Evolutionary conservation across 2,113 vertebrate genomes (phyloP), one percentile per base, ranked within the genome.

Genomic region (Corythaixoides concolor): DNA sequence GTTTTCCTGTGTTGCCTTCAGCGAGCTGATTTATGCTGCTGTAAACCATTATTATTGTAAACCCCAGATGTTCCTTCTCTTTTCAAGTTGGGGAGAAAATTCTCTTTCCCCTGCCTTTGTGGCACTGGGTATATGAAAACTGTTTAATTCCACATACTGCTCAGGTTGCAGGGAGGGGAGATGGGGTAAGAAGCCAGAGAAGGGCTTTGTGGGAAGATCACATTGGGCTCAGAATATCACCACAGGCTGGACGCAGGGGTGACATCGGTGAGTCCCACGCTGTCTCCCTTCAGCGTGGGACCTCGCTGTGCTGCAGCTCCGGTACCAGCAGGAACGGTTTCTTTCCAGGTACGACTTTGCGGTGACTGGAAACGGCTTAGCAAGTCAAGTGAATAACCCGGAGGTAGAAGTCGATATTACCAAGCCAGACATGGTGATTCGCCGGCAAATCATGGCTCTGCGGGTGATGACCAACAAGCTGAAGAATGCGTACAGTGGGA

Each of bases 351-450:
- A 99, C 6, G 98, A 99, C 91, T 99, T 99, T 20, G 98, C 99
- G 7, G 99, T 99, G 89, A 99, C 99, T 70, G 99, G 98, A 55
- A 99, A 99, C 3, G 99, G 99, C 39, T 97, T 99, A 93, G 99
- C 99, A 94, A 99, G 98, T 96, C 99, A 99, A 95, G 98, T 98
- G 35, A 99, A 98, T 28, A 99, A 99, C 96, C 99, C 99, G 0
- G 99, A 99, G 53, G 99, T 99, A 70, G 98, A 99, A 28, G 99
- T 99, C 0, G 99, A 99, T 93, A 99, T 99, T 77, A 99, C 98
- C 41, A 99, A 99, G 95, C 99, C 98, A 8, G 99, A 99, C 89
- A 96, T 98, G 33, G 90, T 99, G 95, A 99, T 99, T 92, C 99
- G 99, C 63, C 99, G 98, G 90, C 99, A 99, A 90, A 99, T 99